Percentiles rank a stretch among this genome's conserved stretches.
phyloP scores from a whole-genome alignment of 1,140 invertebrate species.

The Chironomus striatipennis region DNA sequence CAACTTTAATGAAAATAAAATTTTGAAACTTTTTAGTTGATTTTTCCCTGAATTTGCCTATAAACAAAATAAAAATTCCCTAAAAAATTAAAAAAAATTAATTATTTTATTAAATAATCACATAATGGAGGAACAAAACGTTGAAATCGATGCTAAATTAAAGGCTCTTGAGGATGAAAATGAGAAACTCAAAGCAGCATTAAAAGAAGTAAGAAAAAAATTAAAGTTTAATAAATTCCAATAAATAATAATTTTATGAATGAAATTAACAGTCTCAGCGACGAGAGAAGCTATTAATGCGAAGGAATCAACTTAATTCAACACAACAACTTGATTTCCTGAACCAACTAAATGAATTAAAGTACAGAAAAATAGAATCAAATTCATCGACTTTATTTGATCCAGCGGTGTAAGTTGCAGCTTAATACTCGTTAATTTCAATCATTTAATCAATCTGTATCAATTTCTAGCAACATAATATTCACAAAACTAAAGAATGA shows the following conservation, averaged over 20 bases:
- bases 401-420: slow-evolving; percentile 62
- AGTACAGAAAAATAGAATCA: slow-evolving; percentile 21
- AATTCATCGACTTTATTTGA: slow-evolving; percentile 55
- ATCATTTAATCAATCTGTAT: no score
- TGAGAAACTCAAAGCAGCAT: neutral
- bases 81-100: neutral
- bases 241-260: neutral
- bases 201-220: neutral
- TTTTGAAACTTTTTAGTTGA: neutral
- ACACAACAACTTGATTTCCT: slow-evolving; percentile 94
- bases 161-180: neutral
- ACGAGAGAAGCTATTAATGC: slow-evolving; percentile 83
- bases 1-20: no score
- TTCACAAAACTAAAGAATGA: slow-evolving; percentile 88
- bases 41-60: neutral
- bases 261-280: slow-evolving; percentile 56
- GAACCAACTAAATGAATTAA: slow-evolving; percentile 52
- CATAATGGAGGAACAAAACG: neutral
- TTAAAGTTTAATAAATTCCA: neutral
- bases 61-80: neutral
- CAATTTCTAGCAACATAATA: slow-evolving; percentile 58
- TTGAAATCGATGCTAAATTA: neutral
- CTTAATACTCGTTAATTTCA: no score
- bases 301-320: slow-evolving; percentile 86
- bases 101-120: neutral